These are phyloP conservation scores for Diploptera punctata DNA, from an alignment of 2,888 invertebrate genomes.

Conservation along the genomic window DNA sequence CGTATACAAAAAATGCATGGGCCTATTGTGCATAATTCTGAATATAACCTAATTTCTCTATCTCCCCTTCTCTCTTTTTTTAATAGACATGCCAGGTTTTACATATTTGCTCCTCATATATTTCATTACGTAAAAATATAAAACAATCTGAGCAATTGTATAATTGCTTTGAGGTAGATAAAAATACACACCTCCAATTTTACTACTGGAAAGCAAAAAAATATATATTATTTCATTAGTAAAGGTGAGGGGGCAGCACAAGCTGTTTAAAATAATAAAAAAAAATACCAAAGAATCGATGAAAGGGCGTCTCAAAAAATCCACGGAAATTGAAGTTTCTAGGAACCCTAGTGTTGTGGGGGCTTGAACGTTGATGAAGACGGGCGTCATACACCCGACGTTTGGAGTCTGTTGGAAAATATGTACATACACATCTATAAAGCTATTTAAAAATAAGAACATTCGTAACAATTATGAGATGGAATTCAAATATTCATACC, in stretches of 20 bases:
- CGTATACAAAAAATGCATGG: too few species aligned
- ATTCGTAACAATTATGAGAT: too few species aligned
- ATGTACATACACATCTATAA: background rate
- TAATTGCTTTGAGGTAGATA: background rate
- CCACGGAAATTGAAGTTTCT: constrained; percentile 43
- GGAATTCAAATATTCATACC: too few species aligned
- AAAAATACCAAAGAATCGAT: constrained; percentile 81
- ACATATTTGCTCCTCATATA: too few species aligned
- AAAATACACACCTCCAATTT: too few species aligned
- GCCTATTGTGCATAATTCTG: too few species aligned
- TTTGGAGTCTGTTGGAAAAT: constrained; percentile 47
- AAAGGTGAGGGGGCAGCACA: background rate
- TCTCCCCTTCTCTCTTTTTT: too few species aligned
- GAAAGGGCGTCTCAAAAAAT: constrained; percentile 85
- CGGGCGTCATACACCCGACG: constrained; percentile 54
- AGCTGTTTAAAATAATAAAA: background rate
- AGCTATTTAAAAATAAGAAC: too few species aligned
- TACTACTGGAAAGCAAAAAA: constrained; percentile 8
- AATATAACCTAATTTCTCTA: too few species aligned
- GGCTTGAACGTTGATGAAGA: background rate
- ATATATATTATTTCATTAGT: background rate
- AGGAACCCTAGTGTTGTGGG: constrained; percentile 17
- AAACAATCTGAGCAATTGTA: too few species aligned
- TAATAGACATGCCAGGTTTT: too few species aligned
- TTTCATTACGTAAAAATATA: too few species aligned